Conservation (phyloP, 2,888 invertebrate species). For the Dichetophora obliterata region DNA sequence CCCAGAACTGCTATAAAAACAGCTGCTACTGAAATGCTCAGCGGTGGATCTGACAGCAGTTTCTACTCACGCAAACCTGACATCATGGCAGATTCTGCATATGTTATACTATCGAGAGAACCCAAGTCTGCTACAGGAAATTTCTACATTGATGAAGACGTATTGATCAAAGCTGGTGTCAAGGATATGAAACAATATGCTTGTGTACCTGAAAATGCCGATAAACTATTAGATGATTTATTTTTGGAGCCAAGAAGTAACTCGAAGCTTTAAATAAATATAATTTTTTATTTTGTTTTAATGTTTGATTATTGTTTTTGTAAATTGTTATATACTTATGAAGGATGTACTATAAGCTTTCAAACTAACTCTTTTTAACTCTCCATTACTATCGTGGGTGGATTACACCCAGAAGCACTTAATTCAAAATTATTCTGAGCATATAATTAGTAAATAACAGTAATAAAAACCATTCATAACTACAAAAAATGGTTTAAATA, state of each 20-base stretch:
- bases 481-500: too few relatives aligned
- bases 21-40: slow-evolving; percentile 90
- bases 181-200: slow-evolving; percentile 87
- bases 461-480: too few relatives aligned
- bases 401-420: too few relatives aligned
- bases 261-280: slow-evolving; percentile 53
- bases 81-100: slow-evolving; percentile 69
- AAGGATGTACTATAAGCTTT: too few relatives aligned
- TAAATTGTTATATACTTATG: background rate
- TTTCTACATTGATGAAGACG: slow-evolving; percentile 92
- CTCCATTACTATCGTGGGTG: too few relatives aligned
- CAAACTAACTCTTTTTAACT: too few relatives aligned
- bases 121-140: slow-evolving; percentile 85
- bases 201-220: slow-evolving; percentile 78
- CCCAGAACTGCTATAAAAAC: slow-evolving; percentile 93
- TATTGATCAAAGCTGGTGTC: slow-evolving; percentile 83
- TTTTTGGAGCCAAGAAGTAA: slow-evolving; percentile 76
- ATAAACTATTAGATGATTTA: slow-evolving; percentile 82
- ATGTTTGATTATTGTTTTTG: background rate
- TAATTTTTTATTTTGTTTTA: background rate
- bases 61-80: slow-evolving; percentile 63
- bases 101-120: slow-evolving; percentile 72
- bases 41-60: slow-evolving; percentile 70
- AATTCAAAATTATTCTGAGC: too few relatives aligned
- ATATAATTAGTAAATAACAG: too few relatives aligned